Evolutionary conservation across 2,797 vertebrate species (phyloP).

Genomic region (Chanos chanos): DNA sequence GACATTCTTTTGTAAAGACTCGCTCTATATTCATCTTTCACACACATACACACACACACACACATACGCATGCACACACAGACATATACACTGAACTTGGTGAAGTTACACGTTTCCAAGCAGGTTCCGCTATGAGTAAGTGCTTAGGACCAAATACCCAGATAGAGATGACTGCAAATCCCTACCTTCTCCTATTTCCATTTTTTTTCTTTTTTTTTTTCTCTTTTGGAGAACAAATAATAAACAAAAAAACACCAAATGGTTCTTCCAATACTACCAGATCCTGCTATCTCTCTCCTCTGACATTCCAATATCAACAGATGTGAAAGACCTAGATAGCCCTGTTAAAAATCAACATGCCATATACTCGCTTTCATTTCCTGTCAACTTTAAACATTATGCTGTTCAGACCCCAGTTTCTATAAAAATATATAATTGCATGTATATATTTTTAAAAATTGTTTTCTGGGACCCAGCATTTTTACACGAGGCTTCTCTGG

Average conservation of each 20-base stretch:
- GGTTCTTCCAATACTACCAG: conserved; percentile 54
- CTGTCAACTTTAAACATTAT: conserved; percentile 61
- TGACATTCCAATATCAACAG: conserved; percentile 49
- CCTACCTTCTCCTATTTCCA: conserved; percentile 56
- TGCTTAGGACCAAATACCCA: conserved; percentile 70
- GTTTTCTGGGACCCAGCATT: conserved; percentile 53
- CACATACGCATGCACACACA: conserved; percentile 45
- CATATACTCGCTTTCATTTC: conserved; percentile 49
- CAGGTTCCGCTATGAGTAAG: conserved; percentile 71
- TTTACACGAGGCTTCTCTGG: conserved; percentile 45
- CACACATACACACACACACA: conserved; percentile 41
- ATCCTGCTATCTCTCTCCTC: conserved; percentile 53
- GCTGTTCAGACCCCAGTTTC: conserved; percentile 62
- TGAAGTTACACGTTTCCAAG: conserved; percentile 70
- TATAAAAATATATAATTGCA: conserved; percentile 74
- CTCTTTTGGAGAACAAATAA: conserved; percentile 59
- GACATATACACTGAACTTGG: conserved; percentile 58
- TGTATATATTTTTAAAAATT: conserved; percentile 68
- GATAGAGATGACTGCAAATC: conserved; percentile 61
- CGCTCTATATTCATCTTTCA: conserved; percentile 24
- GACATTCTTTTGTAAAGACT: conserved; percentile 62
- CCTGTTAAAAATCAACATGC: conserved; percentile 65
- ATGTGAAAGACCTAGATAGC: conserved; percentile 67
- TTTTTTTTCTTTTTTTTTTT: conserved; percentile 58
- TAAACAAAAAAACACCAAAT: conserved; percentile 49